A percentile compares a stretch with the other conserved stretches of the same genome.
These are phyloP conservation scores for Daboia siamensis DNA, from an alignment of 2,113 vertebrate genomes.

Conservation along the genomic window DNA sequence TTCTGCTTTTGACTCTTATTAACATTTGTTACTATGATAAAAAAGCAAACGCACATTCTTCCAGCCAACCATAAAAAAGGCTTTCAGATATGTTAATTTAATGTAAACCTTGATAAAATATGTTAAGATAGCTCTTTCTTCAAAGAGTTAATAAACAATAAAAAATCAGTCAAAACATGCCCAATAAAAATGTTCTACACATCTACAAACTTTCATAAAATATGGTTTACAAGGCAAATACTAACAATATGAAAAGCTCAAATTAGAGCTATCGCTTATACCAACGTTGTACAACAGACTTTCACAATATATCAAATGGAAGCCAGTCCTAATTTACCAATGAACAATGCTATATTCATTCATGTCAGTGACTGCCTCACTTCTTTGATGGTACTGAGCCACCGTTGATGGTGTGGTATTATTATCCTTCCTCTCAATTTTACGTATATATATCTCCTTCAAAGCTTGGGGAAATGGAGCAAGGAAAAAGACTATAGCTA, in stretches of 20 bases:
- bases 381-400: too few species aligned
- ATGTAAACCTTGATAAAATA: background rate
- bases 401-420: too few species aligned
- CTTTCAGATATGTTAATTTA: background rate
- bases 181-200: background rate
- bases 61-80: background rate
- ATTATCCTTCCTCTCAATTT: too few species aligned
- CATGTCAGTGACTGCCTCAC: too few species aligned
- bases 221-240: background rate
- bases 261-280: too few species aligned
- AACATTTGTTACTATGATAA: background rate
- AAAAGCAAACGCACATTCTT: background rate
- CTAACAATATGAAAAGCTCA: background rate
- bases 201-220: background rate
- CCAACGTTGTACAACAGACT: too few species aligned
- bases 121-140: background rate
- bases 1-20: background rate
- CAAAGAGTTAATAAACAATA: background rate
- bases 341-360: too few species aligned
- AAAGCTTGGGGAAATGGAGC: background rate
- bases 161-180: background rate
- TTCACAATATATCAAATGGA: too few species aligned
- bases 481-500: background rate
- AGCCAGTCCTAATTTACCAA: too few species aligned
- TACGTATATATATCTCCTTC: background rate